Conservation (phyloP, 35 echinoderm and acorn worm species). For the Eucidaris tribuloides region DNA sequence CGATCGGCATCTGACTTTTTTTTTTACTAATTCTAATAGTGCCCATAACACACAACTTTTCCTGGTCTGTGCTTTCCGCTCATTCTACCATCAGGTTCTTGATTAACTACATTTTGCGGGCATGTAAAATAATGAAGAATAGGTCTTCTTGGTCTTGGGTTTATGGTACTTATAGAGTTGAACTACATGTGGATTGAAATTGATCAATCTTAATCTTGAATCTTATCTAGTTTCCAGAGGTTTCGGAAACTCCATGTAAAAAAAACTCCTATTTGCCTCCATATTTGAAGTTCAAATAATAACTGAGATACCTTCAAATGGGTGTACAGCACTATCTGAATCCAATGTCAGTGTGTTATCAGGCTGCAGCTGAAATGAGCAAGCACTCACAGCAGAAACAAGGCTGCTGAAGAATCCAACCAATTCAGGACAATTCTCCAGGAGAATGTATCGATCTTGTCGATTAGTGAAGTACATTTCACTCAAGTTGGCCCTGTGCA, state of each 20-base stretch:
- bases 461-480: slow-evolving; percentile 92
- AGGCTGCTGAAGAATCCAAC: slow-evolving; percentile 73
- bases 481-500: slow-evolving; percentile 88
- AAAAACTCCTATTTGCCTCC: background rate
- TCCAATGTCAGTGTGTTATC: slow-evolving; percentile 62
- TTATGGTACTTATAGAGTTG: no score
- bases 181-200: no score
- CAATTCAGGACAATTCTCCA: slow-evolving; percentile 67
- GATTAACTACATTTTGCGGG: no score
- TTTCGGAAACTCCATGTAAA: background rate
- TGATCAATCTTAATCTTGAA: no score
- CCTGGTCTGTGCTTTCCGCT: no score
- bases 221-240: background rate
- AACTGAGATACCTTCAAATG: slow-evolving; percentile 67
- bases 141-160: no score
- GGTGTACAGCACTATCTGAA: slow-evolving; percentile 65
- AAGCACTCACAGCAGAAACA: slow-evolving; percentile 67
- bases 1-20: no score
- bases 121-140: no score
- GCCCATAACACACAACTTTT: no score
- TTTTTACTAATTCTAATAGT: no score
- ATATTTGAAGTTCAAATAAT: background rate
- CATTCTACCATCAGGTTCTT: no score
- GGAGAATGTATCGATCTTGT: slow-evolving; percentile 86
- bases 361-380: slow-evolving; percentile 82